Conservation (phyloP, 2,113 vertebrate genomes). For the Zapus hudsonius region DNA sequence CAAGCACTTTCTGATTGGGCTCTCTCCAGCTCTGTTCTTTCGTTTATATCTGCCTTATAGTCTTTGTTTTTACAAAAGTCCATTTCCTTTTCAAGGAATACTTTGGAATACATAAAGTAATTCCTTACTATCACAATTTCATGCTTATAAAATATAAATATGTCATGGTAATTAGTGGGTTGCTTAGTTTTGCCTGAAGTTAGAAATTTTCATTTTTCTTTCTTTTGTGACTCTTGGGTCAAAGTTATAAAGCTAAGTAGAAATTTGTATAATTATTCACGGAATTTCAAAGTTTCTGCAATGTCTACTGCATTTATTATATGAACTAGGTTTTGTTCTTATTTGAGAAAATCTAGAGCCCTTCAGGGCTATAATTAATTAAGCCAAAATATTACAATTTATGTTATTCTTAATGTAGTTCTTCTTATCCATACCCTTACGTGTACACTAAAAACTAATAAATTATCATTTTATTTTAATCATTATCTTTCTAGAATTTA, state of each 20-base stretch:
- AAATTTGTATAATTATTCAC: conserved; percentile 49
- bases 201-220: conserved; percentile 56
- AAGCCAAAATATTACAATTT: not conserved
- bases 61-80: not conserved
- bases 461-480: conserved; percentile 14
- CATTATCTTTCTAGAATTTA: not conserved
- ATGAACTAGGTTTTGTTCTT: not conserved
- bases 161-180: conserved; percentile 49
- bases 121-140: conserved; percentile 55
- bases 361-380: not conserved
- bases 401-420: not conserved
- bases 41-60: not conserved
- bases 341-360: not conserved
- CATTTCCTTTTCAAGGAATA: conserved; percentile 13
- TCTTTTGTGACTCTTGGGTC: conserved; percentile 35
- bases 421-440: not conserved
- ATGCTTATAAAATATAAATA: conserved; percentile 42
- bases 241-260: conserved; percentile 34
- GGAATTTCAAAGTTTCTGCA: conserved; percentile 54
- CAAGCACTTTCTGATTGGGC: no score
- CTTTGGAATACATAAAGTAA: conserved; percentile 21
- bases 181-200: conserved; percentile 60
- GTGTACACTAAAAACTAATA: not conserved
- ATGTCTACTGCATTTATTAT: conserved; percentile 54
- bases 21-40: no score